Evolutionary conservation across 2,888 invertebrate genomes (phyloP).

Genomic region (Synergus itoensis): DNA sequence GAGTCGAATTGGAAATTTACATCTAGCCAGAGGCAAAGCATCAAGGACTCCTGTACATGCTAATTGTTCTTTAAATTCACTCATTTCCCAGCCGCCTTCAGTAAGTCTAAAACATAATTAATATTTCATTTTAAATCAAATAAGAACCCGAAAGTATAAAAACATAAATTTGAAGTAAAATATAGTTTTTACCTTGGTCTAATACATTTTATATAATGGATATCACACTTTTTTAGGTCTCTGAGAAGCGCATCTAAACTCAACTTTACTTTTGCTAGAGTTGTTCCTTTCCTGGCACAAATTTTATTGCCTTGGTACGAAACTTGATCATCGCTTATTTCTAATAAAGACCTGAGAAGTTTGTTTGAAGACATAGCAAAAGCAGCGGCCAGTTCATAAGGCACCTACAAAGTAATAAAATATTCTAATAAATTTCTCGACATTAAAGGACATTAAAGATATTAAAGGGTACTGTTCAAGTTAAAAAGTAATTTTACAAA

Average conservation of each 20-base stretch:
- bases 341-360: constrained; percentile 62
- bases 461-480: too few species aligned
- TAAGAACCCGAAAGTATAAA: not conserved
- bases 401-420: constrained; percentile 58
- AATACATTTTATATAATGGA: constrained; percentile 76
- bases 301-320: constrained; percentile 51
- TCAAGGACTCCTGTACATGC: constrained; percentile 63
- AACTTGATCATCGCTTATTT: constrained; percentile 51
- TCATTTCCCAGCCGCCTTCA: constrained; percentile 56
- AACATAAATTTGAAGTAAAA: constrained; percentile 31
- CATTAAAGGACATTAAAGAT: too few species aligned
- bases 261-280: constrained; percentile 71
- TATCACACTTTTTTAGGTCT: constrained; percentile 72
- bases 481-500: constrained; percentile 48
- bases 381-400: constrained; percentile 61
- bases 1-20: constrained; percentile 63
- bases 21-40: constrained; percentile 61
- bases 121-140: not conserved
- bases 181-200: constrained; percentile 67
- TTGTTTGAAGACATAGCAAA: constrained; percentile 64
- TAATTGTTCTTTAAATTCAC: constrained; percentile 62
- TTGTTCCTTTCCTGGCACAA: constrained; percentile 63
- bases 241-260: constrained; percentile 73
- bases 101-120: constrained; percentile 51
- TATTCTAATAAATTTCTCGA: not conserved